phyloP scores from a whole-genome alignment of 2,797 vertebrate species.

The Ctenopoma multispine region DNA sequence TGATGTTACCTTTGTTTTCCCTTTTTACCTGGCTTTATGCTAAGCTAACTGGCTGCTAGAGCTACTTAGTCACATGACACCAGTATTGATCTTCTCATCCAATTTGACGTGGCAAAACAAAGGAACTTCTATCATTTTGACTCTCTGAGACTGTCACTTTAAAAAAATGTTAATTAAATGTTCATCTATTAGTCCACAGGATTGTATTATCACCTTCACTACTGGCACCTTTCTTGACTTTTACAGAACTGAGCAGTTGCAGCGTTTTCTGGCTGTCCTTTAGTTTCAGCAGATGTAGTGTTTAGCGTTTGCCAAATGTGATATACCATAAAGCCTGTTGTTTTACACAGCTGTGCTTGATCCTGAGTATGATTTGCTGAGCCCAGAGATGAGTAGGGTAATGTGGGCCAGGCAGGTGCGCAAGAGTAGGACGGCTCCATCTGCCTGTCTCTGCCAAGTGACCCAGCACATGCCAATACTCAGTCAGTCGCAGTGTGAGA shows the following conservation, averaged over 20 bases:
- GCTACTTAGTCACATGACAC: too few relatives aligned
- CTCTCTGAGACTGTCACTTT: background rate
- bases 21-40: background rate
- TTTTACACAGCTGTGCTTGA: conserved; percentile 66
- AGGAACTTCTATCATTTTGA: too few relatives aligned
- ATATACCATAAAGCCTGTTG: conserved; percentile 56
- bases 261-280: conserved; percentile 14
- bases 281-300: conserved; percentile 26
- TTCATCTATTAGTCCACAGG: background rate
- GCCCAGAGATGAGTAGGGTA: conserved; percentile 60
- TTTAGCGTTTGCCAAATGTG: conserved; percentile 50
- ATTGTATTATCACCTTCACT: background rate
- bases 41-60: background rate
- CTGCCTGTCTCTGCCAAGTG: conserved; percentile 60
- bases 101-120: background rate
- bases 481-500: conserved; percentile 41
- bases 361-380: conserved; percentile 62
- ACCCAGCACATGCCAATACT: conserved; percentile 61
- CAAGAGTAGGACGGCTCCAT: conserved; percentile 55
- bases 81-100: background rate
- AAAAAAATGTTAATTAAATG: background rate
- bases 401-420: conserved; percentile 73
- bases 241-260: conserved; percentile 9
- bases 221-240: background rate
- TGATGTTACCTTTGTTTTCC: background rate